Evolutionary conservation across 2,113 vertebrate genomes (phyloP), one percentile per base, ranked within the genome.

Genomic region (Equus quagga): DNA sequence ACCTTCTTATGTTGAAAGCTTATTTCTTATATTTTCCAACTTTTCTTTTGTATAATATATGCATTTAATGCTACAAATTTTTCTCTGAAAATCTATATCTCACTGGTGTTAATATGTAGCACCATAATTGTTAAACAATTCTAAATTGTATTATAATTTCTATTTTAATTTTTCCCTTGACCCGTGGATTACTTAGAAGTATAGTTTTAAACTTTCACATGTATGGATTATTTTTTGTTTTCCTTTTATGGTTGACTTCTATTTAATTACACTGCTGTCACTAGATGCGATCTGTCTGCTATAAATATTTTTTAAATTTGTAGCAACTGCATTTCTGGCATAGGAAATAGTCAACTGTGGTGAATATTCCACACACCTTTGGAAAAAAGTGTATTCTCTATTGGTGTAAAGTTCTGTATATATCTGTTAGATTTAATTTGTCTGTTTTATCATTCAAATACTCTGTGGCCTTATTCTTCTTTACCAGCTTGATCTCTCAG

Each of bases 1-100:
- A 36, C 33, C 4, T 85, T 41, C n/a, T 78, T 60, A 44, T 5
- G 31, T n/a, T 70, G 11, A 87, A 96, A 88, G 46, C 2, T 58
- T 86, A 89, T 41, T 76, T 54, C 51, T 81, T 87, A 5, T 19
- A 18, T 76, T 75, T 90, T 75, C 73, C 54, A 91, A 64, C 24
- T 41, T 85, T 24, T 83, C 56, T 28, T 67, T 75, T 79, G 18
- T 64, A 58, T 79, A 80, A 73, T n/a, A 60, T 72, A 28, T 73
- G 41, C 54, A 72, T 19, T 60, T 95, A 86, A 46, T 11, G 5
- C 58, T 69, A 69, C 1, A 31, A 11, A 36, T 14, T 89, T 87
- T 87, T 76, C 54, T 36, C 62, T 19, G 31, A 49, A 94, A 87
- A 65, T 24, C 67, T 41, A 23, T 23, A 72, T 72, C 44, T 24